These are phyloP conservation scores for Paramisgurnus dabryanus DNA, from an alignment of 2,113 vertebrate species.

Conservation along the genomic window DNA sequence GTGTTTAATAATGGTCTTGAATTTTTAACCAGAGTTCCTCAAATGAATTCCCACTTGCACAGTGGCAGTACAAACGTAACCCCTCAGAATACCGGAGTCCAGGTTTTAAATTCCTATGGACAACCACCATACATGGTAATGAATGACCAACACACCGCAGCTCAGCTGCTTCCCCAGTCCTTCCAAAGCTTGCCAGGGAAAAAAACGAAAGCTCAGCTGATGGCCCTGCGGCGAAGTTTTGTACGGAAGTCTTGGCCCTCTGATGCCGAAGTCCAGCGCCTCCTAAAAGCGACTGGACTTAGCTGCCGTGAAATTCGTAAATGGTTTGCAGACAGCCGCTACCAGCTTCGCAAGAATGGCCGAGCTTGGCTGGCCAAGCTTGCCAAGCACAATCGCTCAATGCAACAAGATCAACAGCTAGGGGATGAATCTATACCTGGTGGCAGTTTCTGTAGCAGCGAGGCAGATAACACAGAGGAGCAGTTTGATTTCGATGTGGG, in stretches of 20 bases:
- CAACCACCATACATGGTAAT: neutral
- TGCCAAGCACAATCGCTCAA: neutral
- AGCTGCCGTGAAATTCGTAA: slow-evolving; percentile 56
- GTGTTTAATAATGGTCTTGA: slow-evolving; percentile 23
- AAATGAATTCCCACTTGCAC: slow-evolving; percentile 12
- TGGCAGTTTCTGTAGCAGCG: slow-evolving; percentile 8
- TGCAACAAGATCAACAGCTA: neutral
- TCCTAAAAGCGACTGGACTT: slow-evolving; percentile 70
- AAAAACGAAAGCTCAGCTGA: slow-evolving; percentile 58
- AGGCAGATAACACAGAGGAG: neutral
- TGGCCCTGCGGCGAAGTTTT: slow-evolving; percentile 52
- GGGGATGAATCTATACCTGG: slow-evolving; percentile 18
- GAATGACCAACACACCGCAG: neutral
- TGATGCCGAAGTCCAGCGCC: slow-evolving; percentile 66
- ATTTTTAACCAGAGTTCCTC: slow-evolving; percentile 10
- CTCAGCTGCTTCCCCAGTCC: neutral
- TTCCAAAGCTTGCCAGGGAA: slow-evolving; percentile 37
- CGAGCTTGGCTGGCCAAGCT: slow-evolving; percentile 36
- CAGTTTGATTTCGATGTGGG: slow-evolving; percentile 33
- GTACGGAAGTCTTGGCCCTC: slow-evolving; percentile 50
- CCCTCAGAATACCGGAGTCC: neutral
- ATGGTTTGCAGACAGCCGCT: slow-evolving; percentile 63
- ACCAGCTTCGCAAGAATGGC: slow-evolving; percentile 53
- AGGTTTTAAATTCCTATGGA: neutral
- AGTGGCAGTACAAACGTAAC: slow-evolving; percentile 18